Percentiles rank a stretch among this genome's conserved stretches.
These are phyloP conservation scores for Camelus dromedarius DNA, from an alignment of 2,113 vertebrate species.

Conservation along the genomic window DNA sequence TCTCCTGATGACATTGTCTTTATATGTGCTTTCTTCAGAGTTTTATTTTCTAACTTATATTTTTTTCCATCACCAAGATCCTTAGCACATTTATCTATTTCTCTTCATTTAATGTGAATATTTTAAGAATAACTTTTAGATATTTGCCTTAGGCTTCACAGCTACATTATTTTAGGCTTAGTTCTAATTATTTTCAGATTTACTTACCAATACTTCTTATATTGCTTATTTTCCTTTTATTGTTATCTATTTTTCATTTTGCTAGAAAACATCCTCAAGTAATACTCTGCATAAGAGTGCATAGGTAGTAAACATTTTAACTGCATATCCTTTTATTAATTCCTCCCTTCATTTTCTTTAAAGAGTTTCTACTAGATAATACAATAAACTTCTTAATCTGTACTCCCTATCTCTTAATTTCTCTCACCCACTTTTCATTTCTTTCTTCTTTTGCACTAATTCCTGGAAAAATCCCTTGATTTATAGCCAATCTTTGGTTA, in stretches of 20 bases:
- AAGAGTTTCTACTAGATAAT: background rate
- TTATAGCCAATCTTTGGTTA: background rate
- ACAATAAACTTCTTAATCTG: background rate
- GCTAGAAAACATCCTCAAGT: background rate
- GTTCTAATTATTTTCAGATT: background rate
- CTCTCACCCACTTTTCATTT: background rate
- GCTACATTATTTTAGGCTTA: background rate
- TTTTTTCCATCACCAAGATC: background rate
- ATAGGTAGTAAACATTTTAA: conserved; percentile 3
- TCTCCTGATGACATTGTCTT: background rate
- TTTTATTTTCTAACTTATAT: conserved; percentile 10
- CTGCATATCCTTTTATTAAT: background rate
- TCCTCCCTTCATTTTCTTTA: background rate
- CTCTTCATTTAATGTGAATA: background rate
- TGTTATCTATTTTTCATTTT: background rate
- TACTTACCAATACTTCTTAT: background rate
- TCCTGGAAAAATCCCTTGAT: background rate
- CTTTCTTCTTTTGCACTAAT: background rate
- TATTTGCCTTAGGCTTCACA: background rate
- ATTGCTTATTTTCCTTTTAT: background rate
- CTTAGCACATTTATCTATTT: conserved; percentile 2
- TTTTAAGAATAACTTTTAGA: background rate
- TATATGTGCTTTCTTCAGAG: background rate
- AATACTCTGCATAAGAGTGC: background rate
- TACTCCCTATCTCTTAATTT: background rate